A percentile compares a stretch with the other conserved stretches of the same genome.
These are phyloP conservation scores for Hermetia illucens DNA, from an alignment of 1,140 invertebrate species.

Conservation along the genomic window DNA sequence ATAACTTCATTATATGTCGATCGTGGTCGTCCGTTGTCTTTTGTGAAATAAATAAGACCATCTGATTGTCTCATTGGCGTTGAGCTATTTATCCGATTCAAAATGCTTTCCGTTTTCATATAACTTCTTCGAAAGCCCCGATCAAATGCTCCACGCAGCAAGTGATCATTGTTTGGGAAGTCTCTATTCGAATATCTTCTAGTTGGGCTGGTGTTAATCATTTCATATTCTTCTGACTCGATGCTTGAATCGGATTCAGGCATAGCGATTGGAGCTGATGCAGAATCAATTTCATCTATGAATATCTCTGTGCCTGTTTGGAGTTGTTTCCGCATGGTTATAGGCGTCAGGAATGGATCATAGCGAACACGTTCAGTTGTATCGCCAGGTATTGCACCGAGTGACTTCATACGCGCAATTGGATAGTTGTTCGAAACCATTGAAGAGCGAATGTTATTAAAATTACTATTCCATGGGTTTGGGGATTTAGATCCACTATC, in stretches of 20 bases:
- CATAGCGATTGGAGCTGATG: too few species aligned
- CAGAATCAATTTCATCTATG: too few species aligned
- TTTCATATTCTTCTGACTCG: too few species aligned
- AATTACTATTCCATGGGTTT: background rate
- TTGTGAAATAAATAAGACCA: conserved; percentile 4
- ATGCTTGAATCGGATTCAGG: too few species aligned
- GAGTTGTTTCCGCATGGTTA: conserved; percentile 14
- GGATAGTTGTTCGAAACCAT: conserved; percentile 13
- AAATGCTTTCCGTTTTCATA: conserved; percentile 1
- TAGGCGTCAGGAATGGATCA: conserved; percentile 27
- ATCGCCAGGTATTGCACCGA: conserved; percentile 28
- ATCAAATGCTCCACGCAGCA: conserved; percentile 16
- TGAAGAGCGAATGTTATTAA: background rate
- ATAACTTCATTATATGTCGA: background rate
- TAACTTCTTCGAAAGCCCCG: conserved; percentile 22
- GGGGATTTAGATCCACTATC: background rate
- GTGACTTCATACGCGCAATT: conserved; percentile 28
- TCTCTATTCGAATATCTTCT: conserved; percentile 7
- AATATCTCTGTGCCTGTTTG: too few species aligned
- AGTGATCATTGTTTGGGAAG: conserved; percentile 17
- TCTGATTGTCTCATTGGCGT: conserved; percentile 10
- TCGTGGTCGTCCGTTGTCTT: background rate
- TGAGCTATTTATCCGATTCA: conserved; percentile 9
- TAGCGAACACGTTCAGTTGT: conserved; percentile 21
- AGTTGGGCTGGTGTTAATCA: conserved; percentile 1